Percentiles rank a stretch among this genome's conserved stretches.
Conservation (phyloP, 2,888 invertebrate species). For the Plebejus anna region DNA sequence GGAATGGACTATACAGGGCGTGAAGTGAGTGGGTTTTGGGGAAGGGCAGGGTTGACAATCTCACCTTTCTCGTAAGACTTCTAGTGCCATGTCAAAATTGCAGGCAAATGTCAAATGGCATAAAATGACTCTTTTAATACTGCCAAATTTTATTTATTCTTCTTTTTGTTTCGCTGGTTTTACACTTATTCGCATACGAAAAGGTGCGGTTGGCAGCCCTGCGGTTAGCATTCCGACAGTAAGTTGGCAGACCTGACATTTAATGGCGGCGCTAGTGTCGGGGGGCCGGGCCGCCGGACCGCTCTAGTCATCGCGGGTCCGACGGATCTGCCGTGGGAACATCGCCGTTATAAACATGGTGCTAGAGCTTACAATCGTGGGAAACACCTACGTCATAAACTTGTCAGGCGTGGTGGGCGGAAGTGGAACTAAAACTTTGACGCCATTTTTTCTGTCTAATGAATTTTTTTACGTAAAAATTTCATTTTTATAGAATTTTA, state of each 20-base stretch:
- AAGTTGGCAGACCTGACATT: slow-evolving; percentile 66
- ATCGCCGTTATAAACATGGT: slow-evolving; percentile 34
- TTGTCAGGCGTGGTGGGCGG: neutral
- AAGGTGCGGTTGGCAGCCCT: slow-evolving; percentile 2
- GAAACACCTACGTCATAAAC: slow-evolving; percentile 31
- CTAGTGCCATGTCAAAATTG: neutral
- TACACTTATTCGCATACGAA: neutral
- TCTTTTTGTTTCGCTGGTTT: neutral
- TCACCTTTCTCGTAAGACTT: neutral
- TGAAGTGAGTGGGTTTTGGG: neutral
- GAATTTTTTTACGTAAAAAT: neutral
- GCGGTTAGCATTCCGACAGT: slow-evolving; percentile 31
- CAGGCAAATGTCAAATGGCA: neutral
- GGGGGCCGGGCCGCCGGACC: slow-evolving; percentile 67
- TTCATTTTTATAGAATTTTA: neutral
- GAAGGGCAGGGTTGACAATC: neutral
- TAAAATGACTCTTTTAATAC: neutral
- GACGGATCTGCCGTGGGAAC: slow-evolving; percentile 58
- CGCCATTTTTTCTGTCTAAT: neutral
- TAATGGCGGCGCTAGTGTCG: slow-evolving; percentile 64
- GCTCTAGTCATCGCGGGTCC: slow-evolving; percentile 79
- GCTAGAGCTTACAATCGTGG: slow-evolving; percentile 33
- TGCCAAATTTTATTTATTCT: neutral
- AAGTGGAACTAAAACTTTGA: neutral
- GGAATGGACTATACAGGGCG: neutral